These are phyloP conservation scores for Vicugna pacos DNA, from an alignment of 2,113 vertebrate species.

Conservation along the genomic window DNA sequence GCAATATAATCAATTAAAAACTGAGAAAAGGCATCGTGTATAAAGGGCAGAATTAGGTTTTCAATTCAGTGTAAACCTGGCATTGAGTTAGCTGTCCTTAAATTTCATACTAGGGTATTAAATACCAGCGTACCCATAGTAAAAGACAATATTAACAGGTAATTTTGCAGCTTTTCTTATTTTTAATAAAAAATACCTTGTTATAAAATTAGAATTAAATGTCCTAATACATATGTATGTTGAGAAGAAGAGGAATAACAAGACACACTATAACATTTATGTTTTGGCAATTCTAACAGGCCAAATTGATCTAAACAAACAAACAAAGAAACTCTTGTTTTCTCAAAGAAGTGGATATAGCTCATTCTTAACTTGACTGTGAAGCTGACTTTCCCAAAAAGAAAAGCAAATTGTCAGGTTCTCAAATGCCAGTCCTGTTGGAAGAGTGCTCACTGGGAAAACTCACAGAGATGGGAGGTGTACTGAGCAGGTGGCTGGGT, in stretches of 20 bases:
- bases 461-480: background rate
- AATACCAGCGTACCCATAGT: background rate
- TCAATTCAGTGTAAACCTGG: background rate
- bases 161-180: background rate
- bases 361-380: background rate
- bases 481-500: fast-evolving
- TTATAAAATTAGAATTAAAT: background rate
- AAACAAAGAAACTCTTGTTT: background rate
- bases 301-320: background rate
- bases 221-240: background rate
- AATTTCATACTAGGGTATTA: background rate
- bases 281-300: background rate
- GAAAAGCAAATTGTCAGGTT: background rate
- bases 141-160: background rate
- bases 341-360: background rate
- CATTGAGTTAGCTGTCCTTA: background rate
- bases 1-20: background rate
- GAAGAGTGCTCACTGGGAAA: background rate
- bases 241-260: background rate
- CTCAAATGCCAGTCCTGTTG: too few relatives aligned
- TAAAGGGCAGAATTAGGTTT: background rate
- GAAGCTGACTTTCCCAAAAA: background rate
- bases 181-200: background rate
- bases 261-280: background rate
- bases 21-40: background rate